Conservation (phyloP, 37 sponge, comb jelly and placozoan genomes). For the Lycopodina hypogea region DNA sequence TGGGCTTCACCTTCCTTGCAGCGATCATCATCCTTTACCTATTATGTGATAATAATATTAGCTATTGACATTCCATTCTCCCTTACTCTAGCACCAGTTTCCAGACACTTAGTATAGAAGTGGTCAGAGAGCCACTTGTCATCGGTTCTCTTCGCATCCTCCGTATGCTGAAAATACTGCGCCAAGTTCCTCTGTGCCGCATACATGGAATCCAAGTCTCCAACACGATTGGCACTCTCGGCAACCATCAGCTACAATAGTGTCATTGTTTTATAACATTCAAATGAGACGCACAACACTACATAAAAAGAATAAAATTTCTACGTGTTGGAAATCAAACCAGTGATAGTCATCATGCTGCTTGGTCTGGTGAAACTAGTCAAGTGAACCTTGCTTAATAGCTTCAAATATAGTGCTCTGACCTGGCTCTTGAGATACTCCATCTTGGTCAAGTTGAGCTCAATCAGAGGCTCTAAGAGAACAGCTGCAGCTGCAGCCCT, state of each 20-base stretch:
- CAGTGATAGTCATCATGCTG: too few species aligned
- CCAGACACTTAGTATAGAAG: conserved; percentile 78
- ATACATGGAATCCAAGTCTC: conserved; percentile 71
- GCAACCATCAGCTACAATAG: conserved; percentile 31
- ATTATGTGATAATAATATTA: background rate
- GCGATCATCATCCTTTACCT: conserved; percentile 59
- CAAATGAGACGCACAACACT: background rate
- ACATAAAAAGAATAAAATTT: background rate
- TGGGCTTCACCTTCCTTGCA: conserved; percentile 84
- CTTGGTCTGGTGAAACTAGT: too few species aligned
- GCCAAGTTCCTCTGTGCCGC: conserved; percentile 60
- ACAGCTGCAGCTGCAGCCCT: conserved; percentile 62
- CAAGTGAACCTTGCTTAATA: background rate
- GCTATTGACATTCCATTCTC: background rate
- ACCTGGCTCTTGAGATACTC: conserved; percentile 52
- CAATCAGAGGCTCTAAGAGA: conserved; percentile 66
- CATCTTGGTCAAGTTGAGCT: conserved; percentile 56
- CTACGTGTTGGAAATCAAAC: too few species aligned
- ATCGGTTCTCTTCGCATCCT: conserved; percentile 42
- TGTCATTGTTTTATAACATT: background rate
- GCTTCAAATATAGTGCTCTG: background rate
- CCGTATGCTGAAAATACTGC: conserved; percentile 71
- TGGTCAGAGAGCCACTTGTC: conserved; percentile 85
- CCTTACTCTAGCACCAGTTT: conserved; percentile 40
- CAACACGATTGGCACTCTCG: conserved; percentile 41